phyloP scores from a whole-genome alignment of 1,140 invertebrate species.

The Diabrotica undecimpunctata region DNA sequence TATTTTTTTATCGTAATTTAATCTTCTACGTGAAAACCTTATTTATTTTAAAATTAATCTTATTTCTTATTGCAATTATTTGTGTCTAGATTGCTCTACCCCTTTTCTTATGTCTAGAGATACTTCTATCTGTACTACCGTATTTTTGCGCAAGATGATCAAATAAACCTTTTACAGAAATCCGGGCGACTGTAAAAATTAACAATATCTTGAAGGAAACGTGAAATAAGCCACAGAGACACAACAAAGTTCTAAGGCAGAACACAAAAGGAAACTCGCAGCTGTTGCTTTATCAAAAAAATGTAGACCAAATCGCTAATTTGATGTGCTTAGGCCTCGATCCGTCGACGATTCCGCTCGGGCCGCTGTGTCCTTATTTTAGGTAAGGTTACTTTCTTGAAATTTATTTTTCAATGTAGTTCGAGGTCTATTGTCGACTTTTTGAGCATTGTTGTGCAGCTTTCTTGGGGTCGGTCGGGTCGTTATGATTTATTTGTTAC shows the following conservation, averaged over 20 bases:
- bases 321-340: neutral
- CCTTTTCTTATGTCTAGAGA: too few relatives aligned
- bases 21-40: too few relatives aligned
- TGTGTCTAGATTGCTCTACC: too few relatives aligned
- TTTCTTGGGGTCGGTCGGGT: neutral
- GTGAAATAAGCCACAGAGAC: neutral
- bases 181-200: too few relatives aligned
- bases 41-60: too few relatives aligned
- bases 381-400: neutral
- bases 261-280: neutral
- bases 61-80: too few relatives aligned
- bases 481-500: neutral
- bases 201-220: neutral
- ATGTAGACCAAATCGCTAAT: neutral
- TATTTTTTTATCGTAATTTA: too few relatives aligned
- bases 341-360: neutral
- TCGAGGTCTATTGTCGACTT: neutral
- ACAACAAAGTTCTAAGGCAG: neutral
- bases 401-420: slow-evolving; percentile 1
- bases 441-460: neutral
- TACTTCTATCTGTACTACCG: too few relatives aligned
- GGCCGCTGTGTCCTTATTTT: neutral
- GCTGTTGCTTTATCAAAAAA: slow-evolving; percentile 2
- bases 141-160: too few relatives aligned
- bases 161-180: too few relatives aligned